phyloP scores from a whole-genome alignment of 2,888 invertebrate species.

The Tetranychus truncatus region DNA sequence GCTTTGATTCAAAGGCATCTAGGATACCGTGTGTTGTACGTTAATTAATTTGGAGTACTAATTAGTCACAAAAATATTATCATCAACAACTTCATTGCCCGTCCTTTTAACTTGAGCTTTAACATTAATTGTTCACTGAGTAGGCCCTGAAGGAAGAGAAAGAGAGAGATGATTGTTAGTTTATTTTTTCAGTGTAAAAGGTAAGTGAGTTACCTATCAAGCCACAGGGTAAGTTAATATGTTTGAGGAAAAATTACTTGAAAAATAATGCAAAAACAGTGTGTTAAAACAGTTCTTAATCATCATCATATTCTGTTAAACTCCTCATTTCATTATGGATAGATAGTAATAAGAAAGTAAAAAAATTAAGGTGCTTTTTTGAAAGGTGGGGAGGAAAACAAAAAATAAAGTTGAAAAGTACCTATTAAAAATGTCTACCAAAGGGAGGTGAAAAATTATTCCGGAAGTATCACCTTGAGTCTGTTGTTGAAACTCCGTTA shows the following conservation, averaged over 20 bases:
- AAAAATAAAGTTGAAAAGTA: not conserved
- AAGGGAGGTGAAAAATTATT: not conserved
- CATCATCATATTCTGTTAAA: not conserved
- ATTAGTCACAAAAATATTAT: not conserved
- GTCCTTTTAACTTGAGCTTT: not conserved
- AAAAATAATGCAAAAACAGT: not conserved
- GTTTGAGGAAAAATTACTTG: not conserved
- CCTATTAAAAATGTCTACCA: not conserved
- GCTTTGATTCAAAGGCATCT: not conserved
- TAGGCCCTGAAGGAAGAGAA: not conserved
- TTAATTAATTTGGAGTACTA: not conserved
- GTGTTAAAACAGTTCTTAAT: not conserved
- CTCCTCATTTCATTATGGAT: not conserved
- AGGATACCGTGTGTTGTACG: not conserved
- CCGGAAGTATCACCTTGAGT: conserved; percentile 1
- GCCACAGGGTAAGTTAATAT: not conserved
- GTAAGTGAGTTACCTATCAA: not conserved
- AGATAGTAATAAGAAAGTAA: not conserved
- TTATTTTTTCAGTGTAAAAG: too few species aligned
- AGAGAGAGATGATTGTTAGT: not conserved
- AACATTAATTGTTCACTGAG: not conserved
- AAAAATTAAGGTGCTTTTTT: not conserved
- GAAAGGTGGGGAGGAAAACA: not conserved
- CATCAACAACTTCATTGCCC: not conserved
- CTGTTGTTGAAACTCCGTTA: not conserved